Conservation (phyloP, 2,113 vertebrate genomes). For the Passer montanus region DNA sequence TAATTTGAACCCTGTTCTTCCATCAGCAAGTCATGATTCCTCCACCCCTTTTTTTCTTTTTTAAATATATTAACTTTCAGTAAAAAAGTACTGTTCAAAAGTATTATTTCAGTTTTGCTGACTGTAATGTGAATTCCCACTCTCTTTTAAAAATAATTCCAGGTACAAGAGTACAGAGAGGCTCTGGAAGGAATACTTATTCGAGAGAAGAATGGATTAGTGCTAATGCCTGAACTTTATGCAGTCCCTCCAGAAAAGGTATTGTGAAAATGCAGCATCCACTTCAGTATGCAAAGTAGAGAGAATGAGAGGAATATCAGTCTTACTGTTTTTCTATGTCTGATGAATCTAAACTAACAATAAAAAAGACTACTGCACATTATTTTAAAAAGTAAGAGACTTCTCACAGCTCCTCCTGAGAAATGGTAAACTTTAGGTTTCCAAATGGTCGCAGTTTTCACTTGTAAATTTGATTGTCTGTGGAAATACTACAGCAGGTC, state of each 20-base stretch:
- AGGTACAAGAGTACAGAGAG: constrained; percentile 95
- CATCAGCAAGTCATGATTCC: neutral
- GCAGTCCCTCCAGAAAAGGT: constrained; percentile 91
- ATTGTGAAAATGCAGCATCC: neutral
- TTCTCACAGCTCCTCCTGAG: neutral
- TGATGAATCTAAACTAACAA: neutral
- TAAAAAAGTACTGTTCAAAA: neutral
- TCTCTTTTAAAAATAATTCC: neutral
- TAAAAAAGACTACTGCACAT: neutral
- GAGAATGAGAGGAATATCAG: neutral
- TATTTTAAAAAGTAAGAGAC: neutral
- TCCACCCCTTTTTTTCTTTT: neutral
- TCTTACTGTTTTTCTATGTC: neutral
- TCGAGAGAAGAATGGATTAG: constrained; percentile 89
- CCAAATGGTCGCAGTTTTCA: neutral
- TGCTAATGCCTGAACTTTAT: constrained; percentile 93
- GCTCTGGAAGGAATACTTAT: constrained; percentile 93
- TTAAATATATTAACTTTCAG: neutral
- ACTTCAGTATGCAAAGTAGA: neutral
- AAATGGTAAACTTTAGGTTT: neutral
- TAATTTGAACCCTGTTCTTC: neutral
- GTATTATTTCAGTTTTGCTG: neutral
- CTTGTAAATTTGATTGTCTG: neutral
- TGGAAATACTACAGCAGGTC: neutral
- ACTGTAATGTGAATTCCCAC: neutral